Percentiles rank a stretch among this genome's conserved stretches.
phyloP scores from a whole-genome alignment of 2,888 invertebrate species.

The Scaptomyza reducta region DNA sequence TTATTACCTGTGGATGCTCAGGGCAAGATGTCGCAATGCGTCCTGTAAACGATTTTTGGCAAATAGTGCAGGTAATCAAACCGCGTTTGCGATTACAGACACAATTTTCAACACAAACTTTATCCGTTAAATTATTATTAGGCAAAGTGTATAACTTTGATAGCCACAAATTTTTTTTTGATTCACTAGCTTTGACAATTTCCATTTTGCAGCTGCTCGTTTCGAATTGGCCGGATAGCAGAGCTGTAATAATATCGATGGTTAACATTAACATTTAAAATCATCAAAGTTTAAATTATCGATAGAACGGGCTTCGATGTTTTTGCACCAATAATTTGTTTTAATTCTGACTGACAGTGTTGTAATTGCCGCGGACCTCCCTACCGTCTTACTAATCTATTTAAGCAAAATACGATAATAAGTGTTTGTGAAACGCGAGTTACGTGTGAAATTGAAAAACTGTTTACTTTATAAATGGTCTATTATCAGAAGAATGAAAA shows the following conservation, averaged over 20 bases:
- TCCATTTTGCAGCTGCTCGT: background rate
- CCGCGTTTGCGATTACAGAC: constrained; percentile 51
- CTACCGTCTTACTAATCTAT: too few species aligned
- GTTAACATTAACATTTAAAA: background rate
- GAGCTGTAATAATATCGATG: background rate
- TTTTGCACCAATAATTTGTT: too few species aligned
- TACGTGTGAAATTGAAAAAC: too few species aligned
- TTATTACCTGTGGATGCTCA: constrained; percentile 52
- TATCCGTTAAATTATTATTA: background rate
- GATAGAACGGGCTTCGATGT: background rate
- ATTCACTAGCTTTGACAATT: background rate
- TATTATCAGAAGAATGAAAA: too few species aligned
- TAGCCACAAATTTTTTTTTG: background rate
- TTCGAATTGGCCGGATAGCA: background rate
- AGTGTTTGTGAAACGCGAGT: too few species aligned
- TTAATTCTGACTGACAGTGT: too few species aligned
- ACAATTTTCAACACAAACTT: constrained; percentile 10
- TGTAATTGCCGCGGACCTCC: too few species aligned
- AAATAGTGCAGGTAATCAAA: constrained; percentile 34
- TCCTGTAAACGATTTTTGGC: constrained; percentile 44
- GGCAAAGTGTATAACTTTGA: background rate
- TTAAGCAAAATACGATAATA: too few species aligned
- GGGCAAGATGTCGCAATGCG: constrained; percentile 50
- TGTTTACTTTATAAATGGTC: too few species aligned
- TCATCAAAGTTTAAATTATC: background rate